phyloP scores from a whole-genome alignment of 2,888 invertebrate species.

The Eupithecia abbreviata region DNA sequence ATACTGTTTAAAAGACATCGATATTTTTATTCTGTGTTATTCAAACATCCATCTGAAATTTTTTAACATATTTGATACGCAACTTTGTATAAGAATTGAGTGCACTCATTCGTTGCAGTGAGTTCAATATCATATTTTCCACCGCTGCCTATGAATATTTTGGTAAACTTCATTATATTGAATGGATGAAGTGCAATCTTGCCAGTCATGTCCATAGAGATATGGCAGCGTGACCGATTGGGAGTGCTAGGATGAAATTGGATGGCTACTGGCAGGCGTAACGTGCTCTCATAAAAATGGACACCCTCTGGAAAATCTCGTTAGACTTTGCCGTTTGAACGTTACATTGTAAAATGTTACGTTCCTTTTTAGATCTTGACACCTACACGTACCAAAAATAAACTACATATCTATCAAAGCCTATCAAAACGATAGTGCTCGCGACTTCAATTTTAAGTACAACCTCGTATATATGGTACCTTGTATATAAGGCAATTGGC shows the following conservation, averaged over 20 bases:
- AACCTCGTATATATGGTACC: too few relatives aligned
- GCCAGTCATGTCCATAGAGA: constrained; percentile 29
- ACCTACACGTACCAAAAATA: background rate
- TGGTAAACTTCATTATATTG: constrained; percentile 16
- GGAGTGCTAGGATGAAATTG: constrained; percentile 42
- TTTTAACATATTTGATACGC: too few relatives aligned
- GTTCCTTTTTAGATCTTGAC: background rate
- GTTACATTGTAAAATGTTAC: background rate
- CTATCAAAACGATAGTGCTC: background rate
- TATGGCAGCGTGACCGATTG: constrained; percentile 29
- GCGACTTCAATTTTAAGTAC: too few relatives aligned
- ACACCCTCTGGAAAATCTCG: constrained; percentile 63
- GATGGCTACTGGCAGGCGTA: constrained; percentile 35
- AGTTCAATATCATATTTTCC: background rate
- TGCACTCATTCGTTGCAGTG: constrained; percentile 5
- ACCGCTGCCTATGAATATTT: background rate
- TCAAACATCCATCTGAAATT: too few relatives aligned
- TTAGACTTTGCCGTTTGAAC: constrained; percentile 53
- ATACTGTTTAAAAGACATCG: too few relatives aligned
- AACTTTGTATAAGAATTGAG: background rate
- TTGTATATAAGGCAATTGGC: too few relatives aligned
- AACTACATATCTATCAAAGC: background rate
- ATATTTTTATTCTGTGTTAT: too few relatives aligned
- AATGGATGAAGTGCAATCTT: constrained; percentile 34
- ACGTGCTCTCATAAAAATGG: constrained; percentile 61